Evolutionary conservation across 2,888 invertebrate species (phyloP).

Genomic region (Nasonovia ribisnigri): DNA sequence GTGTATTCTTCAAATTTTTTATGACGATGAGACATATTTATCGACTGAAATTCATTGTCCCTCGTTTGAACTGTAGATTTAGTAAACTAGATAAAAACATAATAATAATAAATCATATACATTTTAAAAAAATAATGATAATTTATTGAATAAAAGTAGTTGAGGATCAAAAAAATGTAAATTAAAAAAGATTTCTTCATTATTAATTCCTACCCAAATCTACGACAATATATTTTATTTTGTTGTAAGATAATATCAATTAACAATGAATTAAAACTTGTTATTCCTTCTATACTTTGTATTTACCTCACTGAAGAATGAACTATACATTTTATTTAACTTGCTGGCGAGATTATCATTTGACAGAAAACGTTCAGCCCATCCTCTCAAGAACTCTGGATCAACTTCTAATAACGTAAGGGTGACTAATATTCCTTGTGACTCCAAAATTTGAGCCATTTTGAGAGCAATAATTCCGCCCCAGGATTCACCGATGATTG

Average conservation of each 20-base stretch:
- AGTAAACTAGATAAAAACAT: background rate
- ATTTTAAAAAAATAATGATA: background rate
- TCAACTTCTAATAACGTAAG: slow-evolving; percentile 56
- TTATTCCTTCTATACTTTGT: background rate
- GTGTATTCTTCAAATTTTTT: background rate
- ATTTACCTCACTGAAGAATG: background rate
- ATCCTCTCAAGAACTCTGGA: background rate
- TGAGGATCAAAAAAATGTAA: background rate
- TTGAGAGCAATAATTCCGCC: slow-evolving; percentile 75
- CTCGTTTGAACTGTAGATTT: background rate
- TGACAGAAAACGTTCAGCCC: background rate
- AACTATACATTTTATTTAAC: slow-evolving; percentile 4
- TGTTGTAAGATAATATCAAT: background rate
- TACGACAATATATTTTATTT: background rate
- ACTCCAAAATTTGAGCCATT: slow-evolving; percentile 72
- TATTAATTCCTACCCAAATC: no score
- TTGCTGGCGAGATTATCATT: background rate
- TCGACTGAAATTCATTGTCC: background rate
- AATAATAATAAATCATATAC: background rate
- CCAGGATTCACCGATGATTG: slow-evolving; percentile 75
- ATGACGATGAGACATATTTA: background rate
- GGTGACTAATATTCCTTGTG: slow-evolving; percentile 57
- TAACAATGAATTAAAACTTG: background rate
- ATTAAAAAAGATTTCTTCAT: no score
- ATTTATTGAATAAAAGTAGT: background rate